Evolutionary conservation across 2,113 vertebrate genomes (phyloP), one percentile per base, ranked within the genome.

Genomic region (Crypturellus undulatus): DNA sequence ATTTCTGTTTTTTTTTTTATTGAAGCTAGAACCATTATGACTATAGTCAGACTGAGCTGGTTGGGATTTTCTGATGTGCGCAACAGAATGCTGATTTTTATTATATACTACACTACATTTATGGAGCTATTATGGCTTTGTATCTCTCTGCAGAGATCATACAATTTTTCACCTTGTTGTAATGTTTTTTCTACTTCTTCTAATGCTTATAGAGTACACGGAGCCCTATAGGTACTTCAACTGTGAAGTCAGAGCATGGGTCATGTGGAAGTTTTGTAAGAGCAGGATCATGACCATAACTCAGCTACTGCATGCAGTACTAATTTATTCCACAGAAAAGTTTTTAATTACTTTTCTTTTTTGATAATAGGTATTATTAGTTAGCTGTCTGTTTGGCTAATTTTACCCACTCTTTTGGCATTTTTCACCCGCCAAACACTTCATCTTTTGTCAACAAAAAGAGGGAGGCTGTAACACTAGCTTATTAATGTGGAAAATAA

Each of bases 401-500:
- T 58, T 88, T 77, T 56, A 73, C 14, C 32, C 52, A 1, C 8
- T 65, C 0, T 75, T 90, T 93, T 45, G 34, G 67, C 22, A 4
- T 30, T 77, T 92, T 40, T 34, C 87, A 59, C 69, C 68, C 91
- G 72, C 34, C 65, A 62, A 47, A 36, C 13, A 7, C 40, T 77
- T 72, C 24, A 42, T 22, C 7, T 79, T 71, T 30, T 34, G 14
- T 25, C 28, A 49, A 32, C 77, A 38, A 79, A 54, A 67, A 88
- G 24, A 34, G 16, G 15, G 69, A 81, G 40, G 12, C 25, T 71
- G 21, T 45, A 54, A 25, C 67, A 9, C 25, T 22, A 58, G 10
- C 34, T 93, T 92, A 79, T 77, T 87, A 94, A 34, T 90, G 82
- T 18, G 34, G 59, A 70, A 65, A 91, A 15, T 58, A 80, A 96